Base-by-base conservation (phyloP, 2,888 invertebrate species). In the Autographa pulchrina region DNA sequence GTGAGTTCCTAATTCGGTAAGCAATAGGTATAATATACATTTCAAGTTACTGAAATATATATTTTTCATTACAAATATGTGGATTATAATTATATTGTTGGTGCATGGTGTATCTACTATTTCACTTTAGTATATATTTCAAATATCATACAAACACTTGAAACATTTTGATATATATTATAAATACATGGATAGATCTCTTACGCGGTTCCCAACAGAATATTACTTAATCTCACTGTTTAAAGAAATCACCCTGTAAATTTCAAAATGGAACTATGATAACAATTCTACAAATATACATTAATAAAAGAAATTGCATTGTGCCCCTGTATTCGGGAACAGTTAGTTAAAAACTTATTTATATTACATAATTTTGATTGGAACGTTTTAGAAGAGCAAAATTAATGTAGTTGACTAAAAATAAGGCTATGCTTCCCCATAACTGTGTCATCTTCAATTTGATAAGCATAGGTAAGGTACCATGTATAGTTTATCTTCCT, bases 241-340 rank as follows among this genome's bases (percentile, higher is more conserved):
- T 84, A 87, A 88, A 85, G 75, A 82, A 88, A 87, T 86, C 88
- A 90, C 89, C 90, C 89, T 90, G 90, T 90, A 80, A 84, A 87
- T 84, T 86, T 89, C 77, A 86, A 88, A 88, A 83, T 86, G 86
- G 83, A 88, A 87, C 84, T 87, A 84, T 83, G 77, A 78, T 83
- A 56, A 56, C 54, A 56, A 83, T 78, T 70, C 81, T 81, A 86
- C 78, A 72, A 69, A 77, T 81, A 70, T 85, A 82, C 82, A 86
- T 68, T 69, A 75, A 82, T 81, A 79, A 71, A 60, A 38, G 56
- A 62, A 68, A 73, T 82, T 77, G 84, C 74, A 77, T 83, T 72
- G 63, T 18, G 69, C 62, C 72, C 72, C 41, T 65, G 68, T 56
- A 43, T 68, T 62, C 52, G 78, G 70, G 80, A 61, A 59, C 65